These are phyloP conservation scores for Ploceus nigricollis DNA, from an alignment of 2,113 vertebrate genomes.

Conservation along the genomic window DNA sequence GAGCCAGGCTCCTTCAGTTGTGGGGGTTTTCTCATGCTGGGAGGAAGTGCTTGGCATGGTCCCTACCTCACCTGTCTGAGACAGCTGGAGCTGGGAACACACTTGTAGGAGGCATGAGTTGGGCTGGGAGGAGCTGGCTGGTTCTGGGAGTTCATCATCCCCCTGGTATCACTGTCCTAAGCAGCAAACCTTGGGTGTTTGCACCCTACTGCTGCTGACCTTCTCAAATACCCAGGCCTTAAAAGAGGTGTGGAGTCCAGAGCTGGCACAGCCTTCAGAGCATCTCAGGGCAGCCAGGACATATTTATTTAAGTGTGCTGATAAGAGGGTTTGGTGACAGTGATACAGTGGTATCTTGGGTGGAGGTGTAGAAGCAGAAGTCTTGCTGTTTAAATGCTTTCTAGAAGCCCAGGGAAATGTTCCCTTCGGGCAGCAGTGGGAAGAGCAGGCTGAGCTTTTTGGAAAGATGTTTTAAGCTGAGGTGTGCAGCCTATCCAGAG, in stretches of 20 bases:
- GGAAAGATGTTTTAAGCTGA: not conserved
- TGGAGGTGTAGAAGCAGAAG: not conserved
- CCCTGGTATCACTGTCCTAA: not conserved
- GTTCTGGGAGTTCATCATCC: not conserved
- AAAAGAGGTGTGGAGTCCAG: not conserved
- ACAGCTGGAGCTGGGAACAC: not conserved
- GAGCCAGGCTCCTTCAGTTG: fast-evolving
- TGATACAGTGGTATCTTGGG: not conserved
- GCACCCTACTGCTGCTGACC: not conserved
- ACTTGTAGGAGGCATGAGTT: not conserved
- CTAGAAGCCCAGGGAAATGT: not conserved
- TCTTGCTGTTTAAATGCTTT: not conserved
- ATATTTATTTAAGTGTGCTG: not conserved
- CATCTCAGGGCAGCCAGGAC: not conserved
- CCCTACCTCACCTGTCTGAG: not conserved
- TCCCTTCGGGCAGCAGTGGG: not conserved
- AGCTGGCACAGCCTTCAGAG: not conserved
- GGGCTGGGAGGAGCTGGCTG: not conserved
- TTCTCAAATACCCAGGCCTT: not conserved
- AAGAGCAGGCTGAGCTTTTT: not conserved
- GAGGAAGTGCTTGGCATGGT: not conserved
- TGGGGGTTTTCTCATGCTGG: not conserved
- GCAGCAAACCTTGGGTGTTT: not conserved
- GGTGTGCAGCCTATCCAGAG: not conserved
- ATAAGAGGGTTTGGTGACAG: not conserved